Evolutionary conservation across 2,113 vertebrate species (phyloP).

Genomic region (Ictalurus punctatus): DNA sequence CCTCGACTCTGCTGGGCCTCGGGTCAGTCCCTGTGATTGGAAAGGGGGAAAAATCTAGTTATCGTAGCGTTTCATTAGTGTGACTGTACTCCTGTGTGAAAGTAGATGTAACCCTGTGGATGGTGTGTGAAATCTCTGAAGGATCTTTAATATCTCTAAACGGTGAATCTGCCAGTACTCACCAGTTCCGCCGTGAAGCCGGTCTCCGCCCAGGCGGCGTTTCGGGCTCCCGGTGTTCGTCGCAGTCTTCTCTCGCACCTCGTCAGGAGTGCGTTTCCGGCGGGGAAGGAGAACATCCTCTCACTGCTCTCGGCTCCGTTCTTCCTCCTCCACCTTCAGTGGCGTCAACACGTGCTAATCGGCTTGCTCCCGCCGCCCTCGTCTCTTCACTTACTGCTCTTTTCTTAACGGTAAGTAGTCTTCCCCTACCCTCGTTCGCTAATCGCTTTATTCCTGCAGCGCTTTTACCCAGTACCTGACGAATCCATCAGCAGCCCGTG

Average conservation of each 20-base stretch:
- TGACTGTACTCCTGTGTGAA: not conserved
- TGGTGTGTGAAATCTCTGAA: not conserved
- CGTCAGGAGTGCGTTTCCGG: not conserved
- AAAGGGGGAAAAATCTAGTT: not conserved
- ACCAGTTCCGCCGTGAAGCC: not conserved
- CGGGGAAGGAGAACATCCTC: not conserved
- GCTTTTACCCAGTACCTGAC: not conserved
- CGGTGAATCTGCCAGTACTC: not conserved
- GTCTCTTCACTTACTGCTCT: not conserved
- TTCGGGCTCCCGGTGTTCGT: not conserved
- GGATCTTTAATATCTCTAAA: not conserved
- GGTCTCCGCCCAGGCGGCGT: not conserved
- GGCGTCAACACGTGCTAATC: not conserved
- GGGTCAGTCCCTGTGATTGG: constrained; percentile 36
- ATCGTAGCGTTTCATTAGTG: not conserved
- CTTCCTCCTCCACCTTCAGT: not conserved
- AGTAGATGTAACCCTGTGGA: not conserved
- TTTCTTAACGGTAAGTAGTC: not conserved
- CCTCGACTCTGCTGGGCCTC: constrained; percentile 50
- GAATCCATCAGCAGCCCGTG: not conserved
- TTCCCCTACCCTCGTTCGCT: not conserved
- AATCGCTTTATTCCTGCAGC: not conserved
- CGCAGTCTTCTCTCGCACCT: not conserved
- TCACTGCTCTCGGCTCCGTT: no score
- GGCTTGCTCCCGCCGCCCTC: not conserved